Percentiles rank a stretch among this genome's conserved stretches.
phyloP scores from a whole-genome alignment of 2,797 vertebrate species.

The Siniperca scherzeri region DNA sequence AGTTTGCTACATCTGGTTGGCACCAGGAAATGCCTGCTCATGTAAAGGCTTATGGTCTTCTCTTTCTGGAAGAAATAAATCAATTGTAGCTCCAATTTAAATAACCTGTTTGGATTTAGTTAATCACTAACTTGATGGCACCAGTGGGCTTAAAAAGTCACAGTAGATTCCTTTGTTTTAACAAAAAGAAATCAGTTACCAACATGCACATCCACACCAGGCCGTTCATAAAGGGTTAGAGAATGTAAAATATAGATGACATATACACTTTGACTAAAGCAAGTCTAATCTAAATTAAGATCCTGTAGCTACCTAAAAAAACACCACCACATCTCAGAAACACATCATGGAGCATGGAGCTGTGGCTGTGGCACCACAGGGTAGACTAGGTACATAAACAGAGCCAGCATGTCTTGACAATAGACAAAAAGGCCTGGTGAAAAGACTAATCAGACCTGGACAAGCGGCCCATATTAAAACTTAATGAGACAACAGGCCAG shows the following conservation, averaged over 20 bases:
- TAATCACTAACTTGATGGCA: conserved; percentile 62
- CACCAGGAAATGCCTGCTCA: conserved; percentile 35
- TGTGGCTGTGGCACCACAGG: conserved; percentile 33
- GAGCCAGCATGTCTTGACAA: conserved; percentile 55
- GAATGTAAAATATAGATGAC: neutral
- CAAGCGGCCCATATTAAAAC: conserved; percentile 82
- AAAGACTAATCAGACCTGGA: conserved; percentile 79
- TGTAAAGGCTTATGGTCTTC: conserved; percentile 5
- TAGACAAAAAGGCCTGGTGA: conserved; percentile 71
- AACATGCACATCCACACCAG: conserved; percentile 3
- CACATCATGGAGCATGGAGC: neutral
- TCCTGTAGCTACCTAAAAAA: neutral
- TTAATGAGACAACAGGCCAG: conserved; percentile 78
- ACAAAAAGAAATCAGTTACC: conserved; percentile 40
- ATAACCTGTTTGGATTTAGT: conserved; percentile 37
- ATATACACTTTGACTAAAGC: neutral
- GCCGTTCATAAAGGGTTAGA: neutral
- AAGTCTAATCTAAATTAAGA: neutral
- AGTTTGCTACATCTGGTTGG: conserved; percentile 13
- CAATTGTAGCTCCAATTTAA: conserved; percentile 27
- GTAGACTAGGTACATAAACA: conserved; percentile 53
- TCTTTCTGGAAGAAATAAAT: conserved; percentile 45
- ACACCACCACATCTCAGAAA: neutral
- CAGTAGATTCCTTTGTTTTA: conserved; percentile 43
- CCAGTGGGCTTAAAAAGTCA: conserved; percentile 16